These are phyloP conservation scores for Andrena minutula DNA, from an alignment of 2,888 invertebrate genomes.

Conservation along the genomic window DNA sequence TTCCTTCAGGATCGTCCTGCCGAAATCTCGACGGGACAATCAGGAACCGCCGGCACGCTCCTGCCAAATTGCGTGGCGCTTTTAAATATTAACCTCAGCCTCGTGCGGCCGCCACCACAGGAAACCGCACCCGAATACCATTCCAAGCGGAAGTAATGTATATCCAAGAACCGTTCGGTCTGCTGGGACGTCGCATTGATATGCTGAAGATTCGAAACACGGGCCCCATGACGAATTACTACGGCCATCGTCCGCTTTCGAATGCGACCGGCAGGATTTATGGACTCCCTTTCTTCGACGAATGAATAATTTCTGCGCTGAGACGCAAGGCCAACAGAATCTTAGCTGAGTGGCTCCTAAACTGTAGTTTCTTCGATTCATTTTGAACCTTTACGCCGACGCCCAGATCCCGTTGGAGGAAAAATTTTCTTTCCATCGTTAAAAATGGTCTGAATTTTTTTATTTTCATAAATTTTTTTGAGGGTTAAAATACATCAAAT, in stretches of 20 bases:
- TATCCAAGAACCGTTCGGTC: slow-evolving; percentile 12
- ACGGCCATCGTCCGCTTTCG: background rate
- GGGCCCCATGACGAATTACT: background rate
- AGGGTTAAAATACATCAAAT: no score
- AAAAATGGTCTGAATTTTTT: no score
- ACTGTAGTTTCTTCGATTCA: no score
- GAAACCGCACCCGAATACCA: slow-evolving; percentile 22
- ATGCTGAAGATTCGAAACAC: slow-evolving; percentile 14
- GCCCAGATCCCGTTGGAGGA: no score
- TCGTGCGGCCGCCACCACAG: background rate
- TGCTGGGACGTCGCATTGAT: slow-evolving; percentile 14
- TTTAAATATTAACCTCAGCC: slow-evolving; percentile 69
- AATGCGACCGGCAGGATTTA: background rate
- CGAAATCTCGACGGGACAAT: slow-evolving; percentile 74
- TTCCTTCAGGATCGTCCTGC: slow-evolving; percentile 59
- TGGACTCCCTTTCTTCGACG: background rate
- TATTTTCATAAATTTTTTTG: no score
- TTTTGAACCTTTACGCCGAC: no score
- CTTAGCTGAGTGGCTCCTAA: no score
- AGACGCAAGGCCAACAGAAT: background rate
- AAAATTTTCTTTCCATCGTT: no score
- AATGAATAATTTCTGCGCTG: background rate
- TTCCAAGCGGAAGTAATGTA: slow-evolving; percentile 48
- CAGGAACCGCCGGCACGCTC: slow-evolving; percentile 66
- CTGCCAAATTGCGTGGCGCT: slow-evolving; percentile 69